Base-by-base conservation (phyloP, 2,113 vertebrate species). In the Lepus americanus region DNA sequence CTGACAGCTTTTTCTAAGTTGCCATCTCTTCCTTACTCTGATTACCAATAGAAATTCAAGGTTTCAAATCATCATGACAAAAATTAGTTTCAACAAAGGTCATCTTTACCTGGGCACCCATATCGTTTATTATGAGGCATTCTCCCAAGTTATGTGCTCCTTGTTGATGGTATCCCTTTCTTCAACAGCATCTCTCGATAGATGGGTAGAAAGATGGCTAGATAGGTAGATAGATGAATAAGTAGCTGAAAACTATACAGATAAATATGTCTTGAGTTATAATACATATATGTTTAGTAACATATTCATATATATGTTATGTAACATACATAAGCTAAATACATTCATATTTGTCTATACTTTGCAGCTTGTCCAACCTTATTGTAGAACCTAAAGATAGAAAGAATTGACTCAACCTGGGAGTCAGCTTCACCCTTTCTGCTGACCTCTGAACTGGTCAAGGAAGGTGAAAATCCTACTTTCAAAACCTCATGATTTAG, bases 401-500 rank as follows among this genome's bases (percentile, higher is more conserved):
- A 69, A 16, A 49, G 55, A 83, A 27, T 61, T 95, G 31, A 81
- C 31, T 82, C 3, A 70, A 22, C 3, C 2, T 13, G 0, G 16
- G 4, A 97, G 25, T 89, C 29, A 74, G 11, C 9, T 63, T 83
- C 25, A 90, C 0, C 31, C 31, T 82, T 44, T 78, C 8, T 73
- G n/a, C 31, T 90, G 31, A 81, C 19, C 4, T 49, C 6, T 70
- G 11, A 94, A 69, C 14, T 76, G 6, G 5, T 0, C 29, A 67
- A 84, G 3, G 11, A 87, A 61, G 10, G 29, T 64, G 13, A 67
- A 84, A 73, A 51, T 1, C 5, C 8, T 61, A 4, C 49, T 10
- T 83, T 70, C 17, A 87, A 44, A 87, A 36, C 74, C 63, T 55
- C 44, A 36, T 70, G 39, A 61, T 44, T 78, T 82, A 76, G 87